Evolutionary conservation across 2,888 invertebrate genomes (phyloP).

Genomic region (Rutpela maculata): DNA sequence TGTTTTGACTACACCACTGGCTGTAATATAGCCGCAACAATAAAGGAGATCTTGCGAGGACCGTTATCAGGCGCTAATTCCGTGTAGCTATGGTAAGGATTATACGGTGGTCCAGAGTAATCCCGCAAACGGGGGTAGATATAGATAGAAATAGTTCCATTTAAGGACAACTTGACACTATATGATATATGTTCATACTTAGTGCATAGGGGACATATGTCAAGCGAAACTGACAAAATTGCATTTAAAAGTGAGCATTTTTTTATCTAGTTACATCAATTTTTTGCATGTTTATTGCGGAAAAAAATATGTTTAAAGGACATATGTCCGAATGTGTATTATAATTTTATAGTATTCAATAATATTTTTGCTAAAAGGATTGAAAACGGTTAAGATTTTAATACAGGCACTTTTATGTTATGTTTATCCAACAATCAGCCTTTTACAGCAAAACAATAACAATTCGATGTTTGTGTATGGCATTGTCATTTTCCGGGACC

Average conservation of each 20-base stretch:
- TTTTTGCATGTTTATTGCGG: too few relatives aligned
- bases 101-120: constrained; percentile 65
- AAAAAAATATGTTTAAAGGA: too few relatives aligned
- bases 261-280: too few relatives aligned
- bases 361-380: too few relatives aligned
- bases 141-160: constrained; percentile 40
- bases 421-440: constrained; percentile 18
- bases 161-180: constrained; percentile 43
- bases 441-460: constrained; percentile 41
- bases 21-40: constrained; percentile 49
- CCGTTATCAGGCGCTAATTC: constrained; percentile 65
- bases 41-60: constrained; percentile 54
- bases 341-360: too few relatives aligned
- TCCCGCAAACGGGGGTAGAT: constrained; percentile 55
- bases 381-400: too few relatives aligned
- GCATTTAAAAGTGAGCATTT: background rate
- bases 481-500: constrained; percentile 48
- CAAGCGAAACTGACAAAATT: background rate
- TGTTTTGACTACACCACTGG: constrained; percentile 5
- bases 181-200: constrained; percentile 47
- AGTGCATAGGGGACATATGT: background rate
- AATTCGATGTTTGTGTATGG: constrained; percentile 34
- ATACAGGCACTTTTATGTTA: background rate
- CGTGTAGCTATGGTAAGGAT: constrained; percentile 65
- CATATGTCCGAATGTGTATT: too few relatives aligned